Evolutionary conservation across 2,797 vertebrate genomes (phyloP), one percentile per base, ranked within the genome.

Genomic region (Coendou prehensilis): DNA sequence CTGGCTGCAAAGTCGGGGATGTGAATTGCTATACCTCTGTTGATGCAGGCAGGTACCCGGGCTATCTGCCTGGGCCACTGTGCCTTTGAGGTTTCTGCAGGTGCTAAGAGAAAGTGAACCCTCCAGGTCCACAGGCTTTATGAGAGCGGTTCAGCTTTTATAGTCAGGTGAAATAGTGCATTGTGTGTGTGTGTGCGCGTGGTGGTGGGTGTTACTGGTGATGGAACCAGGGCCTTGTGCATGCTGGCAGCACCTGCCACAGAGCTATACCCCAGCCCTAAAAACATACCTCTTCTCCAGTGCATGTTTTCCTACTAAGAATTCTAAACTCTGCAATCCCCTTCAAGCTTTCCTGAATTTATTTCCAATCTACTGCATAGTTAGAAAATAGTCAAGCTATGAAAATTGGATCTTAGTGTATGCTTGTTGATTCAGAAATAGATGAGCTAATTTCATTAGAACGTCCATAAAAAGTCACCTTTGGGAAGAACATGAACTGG

Each of bases 381-480:
- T 63, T 93, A 89, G 84, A 93, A 76, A 76, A 73, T 52, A 85
- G 37, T 83, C 9, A 61, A 61, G 71, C 79, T 57, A 28, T 67
- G 54, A 91, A 91, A 87, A 37, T 22, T 89, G 67, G 52, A 87
- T 87, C 89, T 95, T 81, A 56, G 90, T 89, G 61, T 89, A 6
- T 75, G 23, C 63, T 90, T 93, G 37, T 83, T 93, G 94, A 88
- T 91, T 88, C 17, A 79, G 87, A 73, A 89, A 84, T n/a, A 18
- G 82, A 50, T n/a, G 37, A 89, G 8, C 59, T 87, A n/a, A 89
- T 95, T 87, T 94, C 86, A 85, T 93, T 89, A 91, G 80, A 91
- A 64, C 61, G 26, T 61, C 88, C 85, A 64, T 93, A 82, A 93
- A 94, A 91, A 59, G 87, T 93, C 67, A 69, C 64, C 79, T 96